Evolutionary conservation across 2,113 vertebrate species (phyloP), one percentile per base, ranked within the genome.

Genomic region (Oryzias melastigma): DNA sequence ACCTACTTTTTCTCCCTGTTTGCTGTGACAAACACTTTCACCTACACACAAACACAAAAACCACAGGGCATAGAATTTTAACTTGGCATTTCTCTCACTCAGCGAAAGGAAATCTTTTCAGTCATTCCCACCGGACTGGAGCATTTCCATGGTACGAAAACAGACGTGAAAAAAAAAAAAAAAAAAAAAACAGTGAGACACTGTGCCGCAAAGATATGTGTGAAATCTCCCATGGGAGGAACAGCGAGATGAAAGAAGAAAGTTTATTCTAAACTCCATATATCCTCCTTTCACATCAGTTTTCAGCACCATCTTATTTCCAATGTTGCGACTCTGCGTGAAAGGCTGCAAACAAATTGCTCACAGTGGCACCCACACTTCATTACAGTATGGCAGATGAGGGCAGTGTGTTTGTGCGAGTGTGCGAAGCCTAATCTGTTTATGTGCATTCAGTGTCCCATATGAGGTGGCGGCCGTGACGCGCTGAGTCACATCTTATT

Each of bases 1-100:
- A 84, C 87, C 89, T 90, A 90, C 83, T 90, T 90, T 86, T 68
- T 80, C 73, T 60, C 14, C 68, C 71, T 78, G 84, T 73, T 71
- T 65, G 85, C 56, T 70, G 66, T 74, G 64, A 76, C 72, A 62
- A 83, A 81, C 68, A 66, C 60, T 45, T 69, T 78, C 66, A 81
- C 72, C 64, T 71, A 58, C 67, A 73, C 78, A 76, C 65, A 67
- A 48, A 58, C 60, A 73, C 65, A 75, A 70, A 80, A 72, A 74
- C 71, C 81, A 77, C 62, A 57, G 77, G 78, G 76, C 76, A 75
- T 66, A 68, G 75, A 65, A 74, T 75, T 85, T 81, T 64, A 75
- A 68, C 66, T 52, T 46, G 71, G 77, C 64, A 77, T 83, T 83
- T 80, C 49, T 52, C 71, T 67, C 61, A 58, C 65, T 71, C 46